Evolutionary conservation across 2,888 invertebrate genomes (phyloP).

Genomic region (Melanotus villosus): DNA sequence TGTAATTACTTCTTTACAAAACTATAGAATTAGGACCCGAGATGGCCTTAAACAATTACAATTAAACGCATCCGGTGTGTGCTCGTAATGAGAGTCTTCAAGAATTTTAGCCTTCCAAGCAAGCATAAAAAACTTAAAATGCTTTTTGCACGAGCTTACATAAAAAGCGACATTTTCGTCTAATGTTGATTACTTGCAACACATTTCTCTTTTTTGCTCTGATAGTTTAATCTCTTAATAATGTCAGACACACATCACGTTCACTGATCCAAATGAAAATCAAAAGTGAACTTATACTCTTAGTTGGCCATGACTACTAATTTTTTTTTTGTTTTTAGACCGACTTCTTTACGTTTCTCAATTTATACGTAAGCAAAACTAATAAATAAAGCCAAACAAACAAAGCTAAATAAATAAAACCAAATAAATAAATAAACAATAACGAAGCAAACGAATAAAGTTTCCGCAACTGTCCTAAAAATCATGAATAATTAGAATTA

Average conservation of each 20-base stretch:
- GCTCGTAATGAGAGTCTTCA: neutral
- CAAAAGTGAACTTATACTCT: neutral
- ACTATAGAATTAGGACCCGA: conserved; percentile 12
- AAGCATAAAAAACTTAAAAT: conserved; percentile 3
- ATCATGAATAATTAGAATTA: neutral
- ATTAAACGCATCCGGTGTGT: conserved; percentile 11
- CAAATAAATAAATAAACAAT: too few relatives aligned
- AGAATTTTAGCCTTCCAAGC: conserved; percentile 16
- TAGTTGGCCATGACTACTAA: neutral
- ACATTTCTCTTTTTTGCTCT: conserved; percentile 5
- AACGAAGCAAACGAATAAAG: too few relatives aligned
- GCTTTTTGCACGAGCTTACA: neutral
- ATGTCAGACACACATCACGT: conserved; percentile 1
- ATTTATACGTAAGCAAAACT: neutral
- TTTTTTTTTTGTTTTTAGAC: neutral
- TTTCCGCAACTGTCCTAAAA: neutral
- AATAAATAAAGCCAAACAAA: neutral
- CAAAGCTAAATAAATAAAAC: neutral
- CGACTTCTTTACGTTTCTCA: neutral
- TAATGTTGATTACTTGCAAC: neutral
- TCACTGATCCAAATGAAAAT: conserved; percentile 8
- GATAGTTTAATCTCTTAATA: neutral
- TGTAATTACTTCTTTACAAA: conserved; percentile 17
- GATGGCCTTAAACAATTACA: conserved; percentile 20
- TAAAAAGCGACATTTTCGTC: neutral